Percentiles rank a stretch among this genome's conserved stretches.
These are phyloP conservation scores for Patella pellucida DNA, from an alignment of 2,888 invertebrate genomes.

Conservation along the genomic window DNA sequence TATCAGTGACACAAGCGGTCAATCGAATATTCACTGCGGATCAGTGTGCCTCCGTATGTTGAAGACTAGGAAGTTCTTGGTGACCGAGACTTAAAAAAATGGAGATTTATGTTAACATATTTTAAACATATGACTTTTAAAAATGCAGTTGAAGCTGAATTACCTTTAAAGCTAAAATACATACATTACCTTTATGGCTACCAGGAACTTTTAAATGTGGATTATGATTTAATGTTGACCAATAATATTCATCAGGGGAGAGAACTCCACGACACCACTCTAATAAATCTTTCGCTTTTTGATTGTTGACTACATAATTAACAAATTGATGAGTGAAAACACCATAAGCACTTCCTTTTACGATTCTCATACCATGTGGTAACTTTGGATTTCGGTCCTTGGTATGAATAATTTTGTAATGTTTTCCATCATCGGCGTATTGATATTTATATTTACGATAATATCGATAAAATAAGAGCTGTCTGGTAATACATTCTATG, in stretches of 20 bases:
- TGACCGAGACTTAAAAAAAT: no score
- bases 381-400: slow-evolving; percentile 33
- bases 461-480: slow-evolving; percentile 42
- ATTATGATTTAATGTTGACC: slow-evolving; percentile 69
- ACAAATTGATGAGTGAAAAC: slow-evolving; percentile 66
- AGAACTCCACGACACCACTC: slow-evolving; percentile 64
- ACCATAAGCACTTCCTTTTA: slow-evolving; percentile 69
- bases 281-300: slow-evolving; percentile 54
- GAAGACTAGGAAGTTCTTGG: no score
- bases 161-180: no score
- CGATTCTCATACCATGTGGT: slow-evolving; percentile 42
- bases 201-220: slow-evolving; percentile 61
- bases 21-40: no score
- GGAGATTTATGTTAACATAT: no score
- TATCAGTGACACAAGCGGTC: no score
- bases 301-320: slow-evolving; percentile 57
- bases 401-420: slow-evolving; percentile 37
- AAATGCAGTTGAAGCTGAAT: no score
- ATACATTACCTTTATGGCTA: slow-evolving; percentile 56
- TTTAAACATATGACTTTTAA: no score
- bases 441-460: slow-evolving; percentile 27
- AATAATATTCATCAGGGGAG: slow-evolving; percentile 69
- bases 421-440: slow-evolving; percentile 22
- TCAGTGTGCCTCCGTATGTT: no score
- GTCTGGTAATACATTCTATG: slow-evolving; percentile 63